Conservation (phyloP, 2,113 vertebrate species). For the Semnornis frantzii region DNA sequence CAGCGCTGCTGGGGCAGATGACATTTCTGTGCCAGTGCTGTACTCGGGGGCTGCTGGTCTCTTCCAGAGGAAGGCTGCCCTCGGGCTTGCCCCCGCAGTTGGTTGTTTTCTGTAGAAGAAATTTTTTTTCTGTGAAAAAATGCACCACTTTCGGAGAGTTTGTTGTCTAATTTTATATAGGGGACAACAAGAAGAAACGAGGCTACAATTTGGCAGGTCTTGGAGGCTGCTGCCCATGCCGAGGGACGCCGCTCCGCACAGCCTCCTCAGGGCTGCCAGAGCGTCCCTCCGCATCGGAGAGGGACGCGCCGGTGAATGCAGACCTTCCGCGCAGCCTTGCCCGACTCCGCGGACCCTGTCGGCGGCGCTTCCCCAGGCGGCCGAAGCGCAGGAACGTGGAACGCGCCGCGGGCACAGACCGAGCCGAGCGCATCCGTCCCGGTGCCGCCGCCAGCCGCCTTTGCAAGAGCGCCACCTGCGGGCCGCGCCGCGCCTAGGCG, state of each 20-base stretch:
- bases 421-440: background rate
- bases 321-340: background rate
- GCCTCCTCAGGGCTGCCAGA: no score
- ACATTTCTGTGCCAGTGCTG: background rate
- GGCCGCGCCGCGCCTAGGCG: background rate
- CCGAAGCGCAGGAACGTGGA: no score
- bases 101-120: background rate
- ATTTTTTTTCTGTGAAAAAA: background rate
- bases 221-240: background rate
- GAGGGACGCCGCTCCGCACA: background rate
- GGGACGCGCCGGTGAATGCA: rapidly evolving
- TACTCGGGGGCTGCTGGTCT: rapidly evolving
- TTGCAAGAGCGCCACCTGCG: slow-evolving; percentile 38
- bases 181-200: rapidly evolving
- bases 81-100: rapidly evolving
- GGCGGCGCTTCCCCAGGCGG: background rate
- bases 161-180: background rate
- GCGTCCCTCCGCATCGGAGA: background rate
- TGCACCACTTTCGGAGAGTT: no score
- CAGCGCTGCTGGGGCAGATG: rapidly evolving
- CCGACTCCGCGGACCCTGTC: no score
- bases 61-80: background rate
- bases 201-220: no score
- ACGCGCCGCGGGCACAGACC: no score
- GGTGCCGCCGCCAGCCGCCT: background rate